Base-by-base conservation (phyloP, 1,140 invertebrate genomes). In the Drosophila yakuba region DNA sequence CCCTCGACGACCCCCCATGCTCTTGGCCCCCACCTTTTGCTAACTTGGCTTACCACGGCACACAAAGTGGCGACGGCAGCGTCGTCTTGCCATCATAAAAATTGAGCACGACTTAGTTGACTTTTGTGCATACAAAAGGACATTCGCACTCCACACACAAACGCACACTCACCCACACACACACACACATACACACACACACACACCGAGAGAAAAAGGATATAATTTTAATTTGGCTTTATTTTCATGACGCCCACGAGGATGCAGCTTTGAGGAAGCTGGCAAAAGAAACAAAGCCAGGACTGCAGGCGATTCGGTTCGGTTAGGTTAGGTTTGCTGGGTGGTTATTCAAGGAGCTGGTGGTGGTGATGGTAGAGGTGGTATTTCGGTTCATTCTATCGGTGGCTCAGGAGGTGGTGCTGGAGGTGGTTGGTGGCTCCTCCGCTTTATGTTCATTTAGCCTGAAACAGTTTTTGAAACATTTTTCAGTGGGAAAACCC, bases 221-320 rank as follows among this genome's bases (percentile, higher is more conserved):
- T 89, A 88, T 89, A 80, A 88, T 88, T 88, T 88, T 89, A 88
- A 88, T 88, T 88, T 88, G 84, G 83, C 84, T 88, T 88, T 88
- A 88, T 89, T 88, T 84, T 88, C 84, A 79, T 72, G 75, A 51
- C 75, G 75, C 75, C 75, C 75, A 77, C 71, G 67, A 78, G 74
- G 82, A 66, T 85, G 74, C 81, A 51, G 72, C 62, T 52, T 32
- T n/a, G 32, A 51, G 44, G 36, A 35, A 64, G 59, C 59, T 55
- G 47, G 45, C 35, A 61, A 47, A 45, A 32, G 76, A 80, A 88
- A 86, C 82, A 88, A 86, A 73, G 74, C 63, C 28, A 77, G 60
- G 50, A 44, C 80, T 79, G 66, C 72, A 75, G 80, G 80, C 62
- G 60, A 63, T 57, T 43, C 62, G 57, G 36, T 54, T 45, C 28